These are phyloP conservation scores for Drosophila rellima DNA, from an alignment of 2,888 invertebrate species.

Conservation along the genomic window DNA sequence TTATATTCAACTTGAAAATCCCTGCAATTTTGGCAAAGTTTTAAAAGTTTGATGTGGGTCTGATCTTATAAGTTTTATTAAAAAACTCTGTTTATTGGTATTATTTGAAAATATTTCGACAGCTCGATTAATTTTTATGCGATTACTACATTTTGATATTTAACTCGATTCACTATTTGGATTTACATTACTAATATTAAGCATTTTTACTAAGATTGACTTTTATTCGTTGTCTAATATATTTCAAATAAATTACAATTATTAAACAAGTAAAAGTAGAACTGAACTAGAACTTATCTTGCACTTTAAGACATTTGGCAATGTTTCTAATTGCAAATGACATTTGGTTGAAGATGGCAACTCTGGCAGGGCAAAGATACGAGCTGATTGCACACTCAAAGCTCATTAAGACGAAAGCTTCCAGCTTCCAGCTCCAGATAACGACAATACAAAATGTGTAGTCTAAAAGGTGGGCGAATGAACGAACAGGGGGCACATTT, in stretches of 20 bases:
- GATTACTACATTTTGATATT: too few species aligned
- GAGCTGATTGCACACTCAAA: constrained; percentile 58
- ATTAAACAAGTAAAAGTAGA: constrained; percentile 6
- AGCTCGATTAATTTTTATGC: too few species aligned
- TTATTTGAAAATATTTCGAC: too few species aligned
- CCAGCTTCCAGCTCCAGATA: constrained; percentile 17
- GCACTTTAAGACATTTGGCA: constrained; percentile 18
- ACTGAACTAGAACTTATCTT: neutral
- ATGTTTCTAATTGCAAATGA: constrained; percentile 50
- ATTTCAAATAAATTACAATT: neutral
- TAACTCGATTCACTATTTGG: too few species aligned
- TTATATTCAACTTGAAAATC: too few species aligned
- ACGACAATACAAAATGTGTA: constrained; percentile 34
- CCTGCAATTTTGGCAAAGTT: too few species aligned
- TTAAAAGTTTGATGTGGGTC: too few species aligned
- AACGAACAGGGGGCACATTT: neutral
- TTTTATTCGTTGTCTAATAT: neutral
- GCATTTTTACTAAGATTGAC: neutral
- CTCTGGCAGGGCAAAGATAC: constrained; percentile 11
- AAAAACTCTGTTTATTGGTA: too few species aligned
- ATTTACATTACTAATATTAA: neutral
- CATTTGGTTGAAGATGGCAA: constrained; percentile 37
- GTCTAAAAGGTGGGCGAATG: neutral
- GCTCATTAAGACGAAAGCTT: constrained; percentile 49
- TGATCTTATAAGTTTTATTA: too few species aligned